phyloP scores from a whole-genome alignment of 1,140 invertebrate genomes.

The Steinernema khuongi region DNA sequence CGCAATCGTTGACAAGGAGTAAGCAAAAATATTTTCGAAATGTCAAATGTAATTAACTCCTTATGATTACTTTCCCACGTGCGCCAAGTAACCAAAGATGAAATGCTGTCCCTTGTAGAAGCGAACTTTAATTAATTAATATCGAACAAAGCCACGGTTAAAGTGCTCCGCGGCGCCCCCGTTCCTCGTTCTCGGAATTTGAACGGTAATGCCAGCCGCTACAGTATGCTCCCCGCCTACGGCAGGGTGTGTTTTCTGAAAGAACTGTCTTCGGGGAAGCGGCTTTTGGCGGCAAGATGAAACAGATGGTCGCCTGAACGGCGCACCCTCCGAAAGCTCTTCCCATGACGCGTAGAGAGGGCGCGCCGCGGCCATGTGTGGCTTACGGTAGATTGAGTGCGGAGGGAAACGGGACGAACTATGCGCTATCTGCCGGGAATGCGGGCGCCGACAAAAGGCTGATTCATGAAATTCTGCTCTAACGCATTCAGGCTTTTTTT shows the following conservation, averaged over 20 bases:
- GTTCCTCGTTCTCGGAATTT: background rate
- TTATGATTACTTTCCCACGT: slow-evolving; percentile 12
- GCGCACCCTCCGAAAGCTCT: background rate
- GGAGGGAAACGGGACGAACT: background rate
- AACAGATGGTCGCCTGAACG: background rate
- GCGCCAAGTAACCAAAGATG: background rate
- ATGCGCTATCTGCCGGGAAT: too few species aligned
- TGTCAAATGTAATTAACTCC: background rate
- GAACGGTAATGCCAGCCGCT: background rate
- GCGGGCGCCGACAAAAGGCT: background rate
- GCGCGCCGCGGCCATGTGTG: background rate
- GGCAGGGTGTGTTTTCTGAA: background rate
- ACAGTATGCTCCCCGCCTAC: background rate
- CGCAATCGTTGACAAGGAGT: background rate
- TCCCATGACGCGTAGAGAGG: background rate
- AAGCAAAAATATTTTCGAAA: background rate
- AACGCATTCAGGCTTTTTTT: background rate
- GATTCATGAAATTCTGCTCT: background rate
- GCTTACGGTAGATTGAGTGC: background rate
- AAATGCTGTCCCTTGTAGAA: background rate
- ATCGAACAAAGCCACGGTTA: background rate
- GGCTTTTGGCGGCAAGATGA: background rate
- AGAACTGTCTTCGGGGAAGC: background rate
- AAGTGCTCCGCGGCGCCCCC: background rate
- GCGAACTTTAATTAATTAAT: background rate